A percentile compares a stretch with the other conserved stretches of the same genome.
Conservation (phyloP, 2,888 invertebrate species). For the Brachyptera putata region DNA sequence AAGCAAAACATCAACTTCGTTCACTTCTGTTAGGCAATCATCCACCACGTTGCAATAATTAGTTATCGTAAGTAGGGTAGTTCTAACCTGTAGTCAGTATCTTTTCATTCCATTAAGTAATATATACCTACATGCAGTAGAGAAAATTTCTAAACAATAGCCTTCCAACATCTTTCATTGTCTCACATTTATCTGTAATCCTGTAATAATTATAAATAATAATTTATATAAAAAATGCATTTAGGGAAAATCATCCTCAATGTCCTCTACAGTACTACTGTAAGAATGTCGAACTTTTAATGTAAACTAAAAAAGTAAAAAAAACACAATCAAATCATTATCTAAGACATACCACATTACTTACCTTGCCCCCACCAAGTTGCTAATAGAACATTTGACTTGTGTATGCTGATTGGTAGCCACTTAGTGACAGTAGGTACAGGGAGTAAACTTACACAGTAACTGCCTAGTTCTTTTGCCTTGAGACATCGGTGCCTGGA, state of each 20-base stretch:
- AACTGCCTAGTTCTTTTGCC: too few relatives aligned
- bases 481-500: too few relatives aligned
- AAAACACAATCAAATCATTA: too few relatives aligned
- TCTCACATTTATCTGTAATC: not conserved
- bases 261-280: too few relatives aligned
- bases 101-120: constrained; percentile 8
- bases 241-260: not conserved
- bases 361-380: too few relatives aligned
- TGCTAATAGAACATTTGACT: too few relatives aligned
- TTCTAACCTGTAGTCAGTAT: constrained; percentile 4
- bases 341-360: too few relatives aligned
- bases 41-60: constrained; percentile 12
- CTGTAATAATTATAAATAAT: not conserved
- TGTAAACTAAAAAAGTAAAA: too few relatives aligned
- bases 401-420: too few relatives aligned
- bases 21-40: constrained; percentile 3
- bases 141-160: not conserved
- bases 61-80: not conserved
- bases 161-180: constrained; percentile 3
- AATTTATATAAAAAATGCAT: constrained; percentile 8
- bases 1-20: constrained; percentile 1
- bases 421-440: too few relatives aligned
- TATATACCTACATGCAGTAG: not conserved
- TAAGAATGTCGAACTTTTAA: too few relatives aligned
- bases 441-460: too few relatives aligned